Evolutionary conservation across 2,888 invertebrate genomes (phyloP).

Genomic region (Diarsia rubi): DNA sequence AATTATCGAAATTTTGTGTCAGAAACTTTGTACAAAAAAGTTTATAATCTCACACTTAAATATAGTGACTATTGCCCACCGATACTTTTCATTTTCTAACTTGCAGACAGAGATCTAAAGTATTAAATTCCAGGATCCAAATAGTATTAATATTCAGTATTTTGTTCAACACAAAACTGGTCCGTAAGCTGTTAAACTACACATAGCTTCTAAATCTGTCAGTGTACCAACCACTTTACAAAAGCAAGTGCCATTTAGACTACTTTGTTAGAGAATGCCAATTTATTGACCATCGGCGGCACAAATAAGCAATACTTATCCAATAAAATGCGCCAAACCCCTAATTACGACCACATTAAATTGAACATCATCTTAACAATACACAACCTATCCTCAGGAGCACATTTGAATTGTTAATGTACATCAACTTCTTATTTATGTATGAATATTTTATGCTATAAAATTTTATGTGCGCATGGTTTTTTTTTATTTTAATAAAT

Average conservation of each 20-base stretch:
- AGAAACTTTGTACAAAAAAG: too few species aligned
- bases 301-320: slow-evolving; percentile 72
- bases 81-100: background rate
- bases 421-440: slow-evolving; percentile 54
- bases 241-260: slow-evolving; percentile 71
- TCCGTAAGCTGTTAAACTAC: background rate
- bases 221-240: slow-evolving; percentile 30
- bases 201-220: slow-evolving; percentile 10
- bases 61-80: background rate
- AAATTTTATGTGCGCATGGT: slow-evolving; percentile 38
- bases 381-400: slow-evolving; percentile 68
- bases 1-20: background rate
- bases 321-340: slow-evolving; percentile 76
- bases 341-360: slow-evolving; percentile 79
- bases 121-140: slow-evolving; percentile 3
- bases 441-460: slow-evolving; percentile 38
- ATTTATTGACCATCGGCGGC: slow-evolving; percentile 75
- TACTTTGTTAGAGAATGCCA: slow-evolving; percentile 68
- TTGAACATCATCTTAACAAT: slow-evolving; percentile 75
- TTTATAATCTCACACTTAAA: too few species aligned
- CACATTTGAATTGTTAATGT: slow-evolving; percentile 76
- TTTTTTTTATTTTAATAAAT: slow-evolving; percentile 40
- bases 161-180: background rate
- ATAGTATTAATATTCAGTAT: background rate
- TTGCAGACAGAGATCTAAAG: background rate